phyloP scores from a whole-genome alignment of 2,888 invertebrate genomes.

The Nudaria mundana region DNA sequence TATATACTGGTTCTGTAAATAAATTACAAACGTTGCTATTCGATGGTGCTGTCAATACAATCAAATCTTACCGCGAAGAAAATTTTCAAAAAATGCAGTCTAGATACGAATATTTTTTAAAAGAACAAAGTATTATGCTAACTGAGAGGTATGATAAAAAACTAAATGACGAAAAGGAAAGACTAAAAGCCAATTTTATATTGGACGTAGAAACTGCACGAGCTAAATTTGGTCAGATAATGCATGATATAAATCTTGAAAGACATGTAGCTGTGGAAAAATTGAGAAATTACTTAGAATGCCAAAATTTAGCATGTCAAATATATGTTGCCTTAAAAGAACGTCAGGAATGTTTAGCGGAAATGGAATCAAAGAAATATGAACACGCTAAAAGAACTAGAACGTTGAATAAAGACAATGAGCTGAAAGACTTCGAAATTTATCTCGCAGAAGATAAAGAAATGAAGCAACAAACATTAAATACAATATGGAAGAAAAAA shows the following conservation, averaged over 20 bases:
- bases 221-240: slow-evolving; percentile 28
- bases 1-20: slow-evolving; percentile 50
- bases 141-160: slow-evolving; percentile 51
- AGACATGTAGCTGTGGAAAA: slow-evolving; percentile 65
- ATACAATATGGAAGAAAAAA: slow-evolving; percentile 60
- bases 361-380: slow-evolving; percentile 42
- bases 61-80: slow-evolving; percentile 42
- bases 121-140: slow-evolving; percentile 54
- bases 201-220: slow-evolving; percentile 39
- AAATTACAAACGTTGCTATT: slow-evolving; percentile 55
- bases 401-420: slow-evolving; percentile 42
- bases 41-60: slow-evolving; percentile 50
- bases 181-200: slow-evolving; percentile 50
- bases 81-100: slow-evolving; percentile 47
- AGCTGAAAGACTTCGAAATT: slow-evolving; percentile 52
- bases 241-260: slow-evolving; percentile 63
- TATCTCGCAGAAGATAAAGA: slow-evolving; percentile 47
- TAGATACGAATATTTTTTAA: slow-evolving; percentile 41
- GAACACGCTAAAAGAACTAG: slow-evolving; percentile 54
- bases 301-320: slow-evolving; percentile 69
- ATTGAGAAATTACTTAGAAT: slow-evolving; percentile 51
- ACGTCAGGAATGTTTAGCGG: slow-evolving; percentile 52
- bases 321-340: slow-evolving; percentile 71
- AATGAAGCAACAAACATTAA: slow-evolving; percentile 43
- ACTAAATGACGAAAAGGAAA: slow-evolving; percentile 44